Conservation (phyloP, 2,113 vertebrate species). For the Physeter macrocephalus region DNA sequence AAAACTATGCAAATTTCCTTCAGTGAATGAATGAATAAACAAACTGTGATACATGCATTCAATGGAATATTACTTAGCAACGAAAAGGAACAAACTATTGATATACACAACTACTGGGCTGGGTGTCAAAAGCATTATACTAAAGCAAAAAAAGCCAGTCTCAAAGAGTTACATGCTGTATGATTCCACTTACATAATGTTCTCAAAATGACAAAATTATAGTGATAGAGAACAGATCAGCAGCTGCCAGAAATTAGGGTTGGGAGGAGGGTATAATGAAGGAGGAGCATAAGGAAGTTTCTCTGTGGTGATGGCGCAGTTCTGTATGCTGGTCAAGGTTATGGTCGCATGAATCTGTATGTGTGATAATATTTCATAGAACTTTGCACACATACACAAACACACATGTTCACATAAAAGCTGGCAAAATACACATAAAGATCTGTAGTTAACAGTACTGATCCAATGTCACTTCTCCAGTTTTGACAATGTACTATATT, state of each 20-base stretch:
- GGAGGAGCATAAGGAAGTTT: background rate
- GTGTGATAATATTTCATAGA: background rate
- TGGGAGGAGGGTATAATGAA: background rate
- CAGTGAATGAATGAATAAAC: background rate
- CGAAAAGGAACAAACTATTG: background rate
- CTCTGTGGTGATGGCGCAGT: background rate
- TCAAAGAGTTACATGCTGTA: background rate
- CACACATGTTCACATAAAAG: background rate
- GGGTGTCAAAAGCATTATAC: too few species aligned
- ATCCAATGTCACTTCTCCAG: background rate
- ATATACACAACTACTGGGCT: background rate
- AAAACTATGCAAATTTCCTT: background rate
- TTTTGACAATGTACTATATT: background rate
- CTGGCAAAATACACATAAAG: background rate
- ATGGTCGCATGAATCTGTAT: background rate
- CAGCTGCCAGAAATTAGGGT: background rate
- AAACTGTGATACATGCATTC: background rate
- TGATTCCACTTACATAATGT: background rate
- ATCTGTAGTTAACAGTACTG: background rate
- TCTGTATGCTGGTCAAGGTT: background rate
- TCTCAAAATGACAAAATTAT: background rate
- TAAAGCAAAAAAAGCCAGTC: background rate
- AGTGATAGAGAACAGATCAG: background rate
- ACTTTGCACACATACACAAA: background rate
- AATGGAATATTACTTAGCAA: background rate